phyloP scores from a whole-genome alignment of 2,888 invertebrate genomes.

The Drosophila greeni region DNA sequence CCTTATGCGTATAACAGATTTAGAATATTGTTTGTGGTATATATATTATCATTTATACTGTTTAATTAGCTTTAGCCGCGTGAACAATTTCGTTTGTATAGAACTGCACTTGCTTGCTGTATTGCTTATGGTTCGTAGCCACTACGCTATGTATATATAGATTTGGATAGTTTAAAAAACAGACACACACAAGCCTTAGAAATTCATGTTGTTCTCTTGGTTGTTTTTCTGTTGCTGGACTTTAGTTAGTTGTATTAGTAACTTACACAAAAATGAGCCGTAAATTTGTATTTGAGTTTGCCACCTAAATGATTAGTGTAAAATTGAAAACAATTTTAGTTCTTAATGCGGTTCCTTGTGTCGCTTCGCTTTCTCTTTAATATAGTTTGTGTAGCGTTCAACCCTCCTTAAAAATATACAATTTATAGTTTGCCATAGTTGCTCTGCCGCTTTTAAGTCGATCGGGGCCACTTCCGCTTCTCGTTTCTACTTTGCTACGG shows the following conservation, averaged over 20 bases:
- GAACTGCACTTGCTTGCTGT: conserved; percentile 33
- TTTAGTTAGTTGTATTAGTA: conserved; percentile 39
- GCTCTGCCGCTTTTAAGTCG: conserved; percentile 37
- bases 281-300: conserved; percentile 37
- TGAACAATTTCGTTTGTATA: conserved; percentile 41
- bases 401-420: conserved; percentile 48
- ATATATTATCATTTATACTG: conserved; percentile 20
- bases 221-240: conserved; percentile 42
- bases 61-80: conserved; percentile 44
- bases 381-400: conserved; percentile 32
- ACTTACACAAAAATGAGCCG: conserved; percentile 56
- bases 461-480: conserved; percentile 9
- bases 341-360: conserved; percentile 36
- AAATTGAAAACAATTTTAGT: conserved; percentile 68
- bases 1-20: conserved; percentile 62
- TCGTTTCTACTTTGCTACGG: conserved; percentile 13
- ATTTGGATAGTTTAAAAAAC: conserved; percentile 51
- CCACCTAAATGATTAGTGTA: conserved; percentile 48
- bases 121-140: conserved; percentile 33
- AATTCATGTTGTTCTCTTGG: conserved; percentile 37
- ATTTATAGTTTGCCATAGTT: conserved; percentile 58
- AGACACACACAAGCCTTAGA: conserved; percentile 63
- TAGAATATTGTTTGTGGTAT: conserved; percentile 30
- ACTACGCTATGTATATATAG: conserved; percentile 22
- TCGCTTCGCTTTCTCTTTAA: conserved; percentile 17